A percentile compares a stretch with the other conserved stretches of the same genome.
These are phyloP conservation scores for Orius laevigatus DNA, from an alignment of 1,140 invertebrate genomes.

Conservation along the genomic window DNA sequence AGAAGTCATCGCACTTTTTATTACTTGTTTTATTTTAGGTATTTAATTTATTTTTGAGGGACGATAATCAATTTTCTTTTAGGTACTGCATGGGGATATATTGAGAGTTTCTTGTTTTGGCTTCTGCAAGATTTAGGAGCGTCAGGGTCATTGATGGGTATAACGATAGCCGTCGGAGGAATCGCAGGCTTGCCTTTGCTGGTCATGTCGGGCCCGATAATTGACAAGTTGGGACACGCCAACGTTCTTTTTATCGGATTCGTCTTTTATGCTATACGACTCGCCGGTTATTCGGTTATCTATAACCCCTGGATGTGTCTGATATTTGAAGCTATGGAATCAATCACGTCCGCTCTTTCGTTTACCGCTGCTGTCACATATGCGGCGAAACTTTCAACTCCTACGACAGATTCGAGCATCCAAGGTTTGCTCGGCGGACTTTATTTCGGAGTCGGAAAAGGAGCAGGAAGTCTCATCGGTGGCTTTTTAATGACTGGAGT, in stretches of 20 bases:
- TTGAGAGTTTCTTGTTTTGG: constrained; percentile 78
- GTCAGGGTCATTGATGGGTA: constrained; percentile 62
- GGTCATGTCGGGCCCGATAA: constrained; percentile 59
- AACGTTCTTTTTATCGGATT: constrained; percentile 70
- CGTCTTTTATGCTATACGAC: constrained; percentile 53
- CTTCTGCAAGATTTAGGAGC: constrained; percentile 63
- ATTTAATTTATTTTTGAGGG: constrained; percentile 1
- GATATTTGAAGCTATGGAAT: constrained; percentile 68
- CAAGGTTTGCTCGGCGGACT: constrained; percentile 65
- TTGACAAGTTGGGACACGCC: constrained; percentile 58
- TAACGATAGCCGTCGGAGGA: constrained; percentile 65
- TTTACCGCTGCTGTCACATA: constrained; percentile 71
- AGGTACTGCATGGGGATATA: constrained; percentile 68
- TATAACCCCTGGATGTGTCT: constrained; percentile 65
- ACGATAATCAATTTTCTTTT: constrained; percentile 17
- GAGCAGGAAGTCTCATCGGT: constrained; percentile 56
- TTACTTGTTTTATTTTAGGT: constrained; percentile 55
- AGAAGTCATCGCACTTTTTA: constrained; percentile 54
- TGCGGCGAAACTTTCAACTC: constrained; percentile 56
- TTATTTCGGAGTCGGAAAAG: constrained; percentile 71
- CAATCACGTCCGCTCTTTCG: constrained; percentile 63
- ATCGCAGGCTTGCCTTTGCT: constrained; percentile 60
- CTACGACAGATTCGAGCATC: constrained; percentile 63
- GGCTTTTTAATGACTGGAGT: constrained; percentile 58
- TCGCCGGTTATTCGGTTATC: constrained; percentile 63